Conservation (phyloP, 1,140 invertebrate species). For the Calosoma granatense region DNA sequence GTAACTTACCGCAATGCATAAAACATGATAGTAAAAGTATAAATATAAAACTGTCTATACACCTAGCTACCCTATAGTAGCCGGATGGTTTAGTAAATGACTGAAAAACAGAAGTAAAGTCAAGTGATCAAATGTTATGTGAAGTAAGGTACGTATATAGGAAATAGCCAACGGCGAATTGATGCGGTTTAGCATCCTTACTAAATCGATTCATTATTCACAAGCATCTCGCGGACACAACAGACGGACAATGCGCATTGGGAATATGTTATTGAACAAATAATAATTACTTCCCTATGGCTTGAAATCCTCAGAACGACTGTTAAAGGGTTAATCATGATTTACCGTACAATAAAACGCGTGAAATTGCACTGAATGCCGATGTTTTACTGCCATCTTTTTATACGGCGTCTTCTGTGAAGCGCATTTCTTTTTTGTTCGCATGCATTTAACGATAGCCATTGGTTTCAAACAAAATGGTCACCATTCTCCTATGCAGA, state of each 20-base stretch:
- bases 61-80: neutral
- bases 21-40: neutral
- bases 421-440: neutral
- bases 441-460: constrained; percentile 3
- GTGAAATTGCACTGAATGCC: constrained; percentile 8
- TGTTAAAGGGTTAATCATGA: constrained; percentile 8
- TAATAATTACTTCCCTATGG: constrained; percentile 6
- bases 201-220: no score
- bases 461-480: neutral
- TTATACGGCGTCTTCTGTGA: neutral
- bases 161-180: no score
- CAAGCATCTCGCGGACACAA: no score
- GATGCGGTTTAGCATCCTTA: no score
- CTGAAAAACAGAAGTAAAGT: no score
- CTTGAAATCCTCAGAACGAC: neutral
- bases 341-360: constrained; percentile 9
- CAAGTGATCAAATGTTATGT: neutral
- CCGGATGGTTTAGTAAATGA: no score
- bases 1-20: neutral
- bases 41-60: neutral
- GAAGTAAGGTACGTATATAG: no score
- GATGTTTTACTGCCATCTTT: constrained; percentile 3
- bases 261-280: neutral
- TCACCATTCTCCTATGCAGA: no score
- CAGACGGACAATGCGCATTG: no score